Conservation (phyloP, 1,140 invertebrate genomes). For the Monomorium pharaonis region DNA sequence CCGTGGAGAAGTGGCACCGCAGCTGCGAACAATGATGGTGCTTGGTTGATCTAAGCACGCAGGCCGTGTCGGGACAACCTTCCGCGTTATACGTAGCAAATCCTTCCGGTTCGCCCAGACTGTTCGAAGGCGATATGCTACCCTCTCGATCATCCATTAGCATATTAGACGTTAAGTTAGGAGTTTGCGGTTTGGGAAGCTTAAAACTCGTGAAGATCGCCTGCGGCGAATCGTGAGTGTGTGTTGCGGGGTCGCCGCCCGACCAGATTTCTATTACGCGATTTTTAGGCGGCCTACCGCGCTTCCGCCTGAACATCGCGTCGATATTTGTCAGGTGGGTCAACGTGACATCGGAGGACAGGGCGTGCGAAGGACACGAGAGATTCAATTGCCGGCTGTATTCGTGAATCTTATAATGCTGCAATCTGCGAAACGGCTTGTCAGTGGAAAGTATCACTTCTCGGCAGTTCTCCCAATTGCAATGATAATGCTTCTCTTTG, state of each 20-base stretch:
- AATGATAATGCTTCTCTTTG: conserved; percentile 95
- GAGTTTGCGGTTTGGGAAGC: conserved; percentile 89
- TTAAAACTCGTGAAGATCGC: conserved; percentile 97
- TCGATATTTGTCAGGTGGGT: conserved; percentile 92
- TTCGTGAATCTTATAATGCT: conserved; percentile 96
- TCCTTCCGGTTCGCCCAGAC: conserved; percentile 83
- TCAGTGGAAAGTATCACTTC: conserved; percentile 93
- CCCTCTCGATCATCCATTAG: conserved; percentile 84
- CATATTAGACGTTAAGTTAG: conserved; percentile 78
- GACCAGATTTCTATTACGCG: conserved; percentile 96
- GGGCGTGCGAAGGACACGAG: conserved; percentile 82
- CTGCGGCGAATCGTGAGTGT: conserved; percentile 91
- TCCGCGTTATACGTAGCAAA: conserved; percentile 87
- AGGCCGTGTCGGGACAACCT: conserved; percentile 88
- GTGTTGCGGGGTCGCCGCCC: conserved; percentile 86
- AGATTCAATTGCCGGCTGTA: conserved; percentile 83
- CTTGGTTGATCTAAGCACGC: conserved; percentile 86
- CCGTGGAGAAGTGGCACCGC: conserved; percentile 89
- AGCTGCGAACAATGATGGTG: conserved; percentile 91
- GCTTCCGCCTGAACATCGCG: conserved; percentile 95
- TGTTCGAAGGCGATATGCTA: conserved; percentile 81
- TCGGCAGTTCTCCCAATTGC: conserved; percentile 94
- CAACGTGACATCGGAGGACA: conserved; percentile 87
- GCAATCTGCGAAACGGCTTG: conserved; percentile 93
- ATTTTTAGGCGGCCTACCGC: conserved; percentile 96